Evolutionary conservation across 2,888 invertebrate species (phyloP), one percentile per base, ranked within the genome.

Genomic region (Homarus gammarus): DNA sequence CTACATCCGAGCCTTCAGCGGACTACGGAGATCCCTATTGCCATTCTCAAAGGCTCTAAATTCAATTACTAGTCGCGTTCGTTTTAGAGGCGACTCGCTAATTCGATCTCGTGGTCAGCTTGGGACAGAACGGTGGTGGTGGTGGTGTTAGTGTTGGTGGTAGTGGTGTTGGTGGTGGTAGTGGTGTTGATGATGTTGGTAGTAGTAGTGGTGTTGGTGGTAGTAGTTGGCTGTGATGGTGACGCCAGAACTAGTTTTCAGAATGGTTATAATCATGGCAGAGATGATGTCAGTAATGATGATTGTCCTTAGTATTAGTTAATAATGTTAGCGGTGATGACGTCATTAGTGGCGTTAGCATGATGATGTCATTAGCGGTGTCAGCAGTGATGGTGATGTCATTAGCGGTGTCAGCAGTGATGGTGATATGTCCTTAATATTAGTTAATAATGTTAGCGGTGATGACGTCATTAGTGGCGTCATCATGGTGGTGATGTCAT

Each of bases 41-140:
- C 86, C 86, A 86, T 86, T 86, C 86, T 86, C 86, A 86, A 86
- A 86, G 86, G 86, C 86, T 86, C 86, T 86, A 86, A 86, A 86
- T 86, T 86, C 86, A 86, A 86, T 86, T 86, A 86, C 86, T 56
- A 79, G 78, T 79, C 78, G 86, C 61, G 86, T 86, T 86, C 86
- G 86, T 86, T 86, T 86, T 86, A 86, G 86, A 86, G 86, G 86
- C 78, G 86, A 44, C 86, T 75, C 70, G 75, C 79, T 86, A 78
- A 79, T 79, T 79, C 86, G 78, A 79, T 86, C 78, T 79, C 68
- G 86, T 79, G 78, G 78, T 79, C 79, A 86, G 75, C 78, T 68
- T 75, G 68, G 78, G 73, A 78, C 38, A 72, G 49, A 64, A 49
- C 12, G 49, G 33, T n/a, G 22, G 82, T 18, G 64, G 82, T 27